Evolutionary conservation across 1,140 invertebrate species (phyloP), one percentile per base, ranked within the genome.

Genomic region (Listronotus bonariensis): DNA sequence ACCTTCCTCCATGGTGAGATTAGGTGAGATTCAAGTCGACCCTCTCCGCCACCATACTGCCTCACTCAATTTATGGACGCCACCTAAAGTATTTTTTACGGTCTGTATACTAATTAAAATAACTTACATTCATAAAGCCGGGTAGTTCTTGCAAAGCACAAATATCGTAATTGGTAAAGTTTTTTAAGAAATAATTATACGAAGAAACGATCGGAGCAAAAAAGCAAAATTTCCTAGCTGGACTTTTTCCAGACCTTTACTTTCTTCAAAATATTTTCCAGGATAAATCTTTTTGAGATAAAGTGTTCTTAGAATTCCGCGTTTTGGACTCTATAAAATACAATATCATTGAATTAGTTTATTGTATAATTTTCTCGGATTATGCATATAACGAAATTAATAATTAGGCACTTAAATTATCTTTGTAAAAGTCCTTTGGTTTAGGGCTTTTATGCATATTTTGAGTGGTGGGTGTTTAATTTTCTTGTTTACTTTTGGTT

Each of bases 221-320:
- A 53, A 72, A 73, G 73, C 73, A 61, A 75, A 75, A 68, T 70
- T 65, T 63, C 71, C 73, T 58, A 68, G 32, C 36, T 59, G 68
- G 6, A 75, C 67, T 46, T 67, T 72, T 48, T 56, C 48, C 57
- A 73, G 68, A n/a, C 73, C 73, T 14, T 65, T 48, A 32, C 64
- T 45, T n/a, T 67, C 34, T 11, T 65, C 41, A 42, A 59, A 71
- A 55, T 59, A 68, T 32, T 53, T 49, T 45, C 68, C 58, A 0
- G 68, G 56, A 31, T 64, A 53, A 20, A 70, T 71, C 64, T 74
- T 74, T 42, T 68, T 69, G 4, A 41, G 17, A 56, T 72, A 74
- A 10, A 75, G 15, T 26, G 68, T 51, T 45, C 63, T 52, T 10
- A 65, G 38, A 4, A 56, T 43, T 0, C 63, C 67, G 31, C 51